Evolutionary conservation across 1,140 invertebrate genomes (phyloP).

Genomic region (Temnothorax longispinosus): DNA sequence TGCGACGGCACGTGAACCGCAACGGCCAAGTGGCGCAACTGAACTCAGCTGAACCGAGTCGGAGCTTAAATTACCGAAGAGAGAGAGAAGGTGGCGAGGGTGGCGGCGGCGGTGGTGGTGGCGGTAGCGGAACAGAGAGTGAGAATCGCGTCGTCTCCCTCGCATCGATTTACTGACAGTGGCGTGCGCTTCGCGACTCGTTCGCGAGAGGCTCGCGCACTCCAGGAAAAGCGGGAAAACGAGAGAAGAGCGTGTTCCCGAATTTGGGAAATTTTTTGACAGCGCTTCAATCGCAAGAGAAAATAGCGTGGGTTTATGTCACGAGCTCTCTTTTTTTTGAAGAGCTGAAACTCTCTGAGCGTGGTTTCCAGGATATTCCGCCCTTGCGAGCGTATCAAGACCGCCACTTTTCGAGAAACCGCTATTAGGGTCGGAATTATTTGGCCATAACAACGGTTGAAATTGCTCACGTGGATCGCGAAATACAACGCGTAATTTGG

Average conservation of each 20-base stretch:
- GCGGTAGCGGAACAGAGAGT: constrained; percentile 41
- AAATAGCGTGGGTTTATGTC: background rate
- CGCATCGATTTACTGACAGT: constrained; percentile 74
- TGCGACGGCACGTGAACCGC: constrained; percentile 78
- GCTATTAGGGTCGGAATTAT: background rate
- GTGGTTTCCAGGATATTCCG: background rate
- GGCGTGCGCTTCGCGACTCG: constrained; percentile 66
- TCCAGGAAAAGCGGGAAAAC: constrained; percentile 13
- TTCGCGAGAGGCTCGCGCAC: background rate
- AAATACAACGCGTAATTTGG: background rate
- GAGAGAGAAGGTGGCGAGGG: constrained; percentile 65
- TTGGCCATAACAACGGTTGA: background rate
- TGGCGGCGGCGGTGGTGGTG: constrained; percentile 22
- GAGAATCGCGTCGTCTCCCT: constrained; percentile 61
- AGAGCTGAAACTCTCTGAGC: background rate
- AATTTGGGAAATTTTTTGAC: background rate
- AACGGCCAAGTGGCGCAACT: constrained; percentile 81
- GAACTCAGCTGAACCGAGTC: constrained; percentile 82
- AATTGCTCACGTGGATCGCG: background rate
- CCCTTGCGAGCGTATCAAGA: background rate
- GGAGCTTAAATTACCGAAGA: constrained; percentile 80
- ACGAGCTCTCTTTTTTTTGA: background rate
- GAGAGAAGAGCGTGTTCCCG: background rate
- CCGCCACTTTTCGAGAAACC: background rate
- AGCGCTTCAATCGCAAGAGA: background rate